A percentile compares a stretch with the other conserved stretches of the same genome.
These are phyloP conservation scores for Tragelaphus strepsiceros DNA, from an alignment of 2,113 vertebrate species.

Conservation along the genomic window DNA sequence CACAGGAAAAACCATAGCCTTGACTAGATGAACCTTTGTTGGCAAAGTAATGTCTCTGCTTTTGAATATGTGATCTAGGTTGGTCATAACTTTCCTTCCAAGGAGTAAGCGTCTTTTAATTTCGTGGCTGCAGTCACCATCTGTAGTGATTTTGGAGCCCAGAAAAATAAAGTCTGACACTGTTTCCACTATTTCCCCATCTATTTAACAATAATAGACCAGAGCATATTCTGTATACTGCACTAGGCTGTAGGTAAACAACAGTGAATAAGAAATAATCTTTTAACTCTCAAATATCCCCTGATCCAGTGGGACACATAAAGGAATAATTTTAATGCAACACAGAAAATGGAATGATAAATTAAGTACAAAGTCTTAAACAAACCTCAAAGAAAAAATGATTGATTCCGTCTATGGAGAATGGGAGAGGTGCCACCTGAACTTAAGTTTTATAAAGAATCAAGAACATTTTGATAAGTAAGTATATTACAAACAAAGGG, in stretches of 20 bases:
- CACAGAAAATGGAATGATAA: background rate
- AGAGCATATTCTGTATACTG: background rate
- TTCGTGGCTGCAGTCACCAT: no score
- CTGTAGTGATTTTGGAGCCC: no score
- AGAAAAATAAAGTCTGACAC: no score
- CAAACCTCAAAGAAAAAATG: background rate
- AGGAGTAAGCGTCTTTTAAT: no score
- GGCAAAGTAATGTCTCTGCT: no score
- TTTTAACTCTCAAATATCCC: background rate
- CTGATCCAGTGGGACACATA: background rate
- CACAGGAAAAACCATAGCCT: no score
- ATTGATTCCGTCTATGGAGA: background rate
- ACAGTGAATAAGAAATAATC: constrained; percentile 6
- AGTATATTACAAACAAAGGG: background rate
- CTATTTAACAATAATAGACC: background rate
- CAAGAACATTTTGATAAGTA: background rate
- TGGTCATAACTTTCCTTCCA: no score
- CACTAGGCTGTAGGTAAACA: background rate
- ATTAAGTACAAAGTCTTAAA: background rate
- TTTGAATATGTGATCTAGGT: no score
- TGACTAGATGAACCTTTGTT: no score
- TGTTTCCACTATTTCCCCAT: no score
- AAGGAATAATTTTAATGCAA: background rate
- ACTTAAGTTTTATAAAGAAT: background rate
- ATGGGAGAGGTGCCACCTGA: background rate